phyloP scores from a whole-genome alignment of 2,797 vertebrate species.

The Chloroceryle inda region DNA sequence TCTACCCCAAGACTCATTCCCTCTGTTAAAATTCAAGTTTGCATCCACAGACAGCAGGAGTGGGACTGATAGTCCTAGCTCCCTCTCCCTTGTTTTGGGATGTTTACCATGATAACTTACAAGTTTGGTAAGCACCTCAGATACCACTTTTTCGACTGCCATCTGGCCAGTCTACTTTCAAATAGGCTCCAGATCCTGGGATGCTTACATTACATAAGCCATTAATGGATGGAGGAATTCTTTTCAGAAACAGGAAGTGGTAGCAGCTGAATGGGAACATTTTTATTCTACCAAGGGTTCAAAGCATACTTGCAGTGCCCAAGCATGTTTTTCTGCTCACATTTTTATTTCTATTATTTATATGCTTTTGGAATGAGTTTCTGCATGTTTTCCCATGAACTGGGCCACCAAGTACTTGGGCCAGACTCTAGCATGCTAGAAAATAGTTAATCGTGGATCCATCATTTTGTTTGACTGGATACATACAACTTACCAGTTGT shows the following conservation, averaged over 20 bases:
- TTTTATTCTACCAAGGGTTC: neutral
- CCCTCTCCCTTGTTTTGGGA: neutral
- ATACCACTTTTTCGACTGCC: neutral
- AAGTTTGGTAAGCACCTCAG: neutral
- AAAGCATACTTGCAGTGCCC: neutral
- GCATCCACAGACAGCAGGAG: neutral
- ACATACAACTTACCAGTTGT: neutral
- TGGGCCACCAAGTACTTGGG: neutral
- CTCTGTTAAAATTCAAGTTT: neutral
- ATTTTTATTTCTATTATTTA: neutral
- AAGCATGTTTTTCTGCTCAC: neutral
- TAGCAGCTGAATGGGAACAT: neutral
- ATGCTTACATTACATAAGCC: neutral
- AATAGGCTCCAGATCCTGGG: neutral
- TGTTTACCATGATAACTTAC: neutral
- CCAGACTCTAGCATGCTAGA: neutral
- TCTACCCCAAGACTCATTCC: neutral
- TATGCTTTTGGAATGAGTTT: neutral
- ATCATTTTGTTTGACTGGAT: neutral
- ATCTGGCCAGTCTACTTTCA: neutral
- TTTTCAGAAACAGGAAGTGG: constrained; percentile 1
- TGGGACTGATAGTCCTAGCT: neutral
- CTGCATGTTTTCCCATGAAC: neutral
- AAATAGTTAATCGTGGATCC: neutral
- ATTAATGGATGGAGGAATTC: neutral